Conservation (phyloP, 2,797 vertebrate species). For the Chiroxiphia lanceolata region DNA sequence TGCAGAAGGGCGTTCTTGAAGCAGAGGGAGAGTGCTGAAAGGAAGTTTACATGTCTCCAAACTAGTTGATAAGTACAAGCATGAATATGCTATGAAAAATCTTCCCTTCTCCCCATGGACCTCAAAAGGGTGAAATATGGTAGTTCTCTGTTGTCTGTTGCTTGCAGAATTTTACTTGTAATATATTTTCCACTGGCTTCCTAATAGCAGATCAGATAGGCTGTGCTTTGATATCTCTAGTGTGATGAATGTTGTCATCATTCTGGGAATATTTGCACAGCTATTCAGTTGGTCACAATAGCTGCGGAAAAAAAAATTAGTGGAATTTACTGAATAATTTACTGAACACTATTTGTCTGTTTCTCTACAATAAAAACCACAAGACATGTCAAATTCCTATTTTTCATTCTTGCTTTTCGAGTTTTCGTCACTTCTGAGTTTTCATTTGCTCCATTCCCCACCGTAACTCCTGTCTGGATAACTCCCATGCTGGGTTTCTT, state of each 20-base stretch:
- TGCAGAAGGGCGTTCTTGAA: background rate
- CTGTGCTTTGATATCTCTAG: background rate
- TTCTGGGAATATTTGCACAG: slow-evolving; percentile 44
- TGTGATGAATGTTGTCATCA: slow-evolving; percentile 44
- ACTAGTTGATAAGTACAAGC: background rate
- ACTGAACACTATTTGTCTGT: slow-evolving; percentile 24
- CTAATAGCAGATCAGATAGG: background rate
- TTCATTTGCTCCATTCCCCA: background rate
- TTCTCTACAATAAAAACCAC: background rate
- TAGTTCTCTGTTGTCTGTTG: background rate
- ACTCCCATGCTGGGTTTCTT: background rate
- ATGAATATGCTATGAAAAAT: background rate
- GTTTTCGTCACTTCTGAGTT: slow-evolving; percentile 16
- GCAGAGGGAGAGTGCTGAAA: background rate
- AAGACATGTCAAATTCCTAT: background rate
- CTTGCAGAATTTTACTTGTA: background rate
- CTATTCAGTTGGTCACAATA: slow-evolving; percentile 50
- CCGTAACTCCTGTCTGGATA: background rate
- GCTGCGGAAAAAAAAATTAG: slow-evolving; percentile 9
- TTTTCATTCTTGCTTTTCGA: background rate
- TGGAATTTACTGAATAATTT: slow-evolving; percentile 40
- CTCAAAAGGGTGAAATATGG: background rate
- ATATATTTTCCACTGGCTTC: background rate
- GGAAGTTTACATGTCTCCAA: background rate
- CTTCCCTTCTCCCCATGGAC: background rate